Conservation (phyloP, 1,140 invertebrate genomes). For the Micrasema minimum region DNA sequence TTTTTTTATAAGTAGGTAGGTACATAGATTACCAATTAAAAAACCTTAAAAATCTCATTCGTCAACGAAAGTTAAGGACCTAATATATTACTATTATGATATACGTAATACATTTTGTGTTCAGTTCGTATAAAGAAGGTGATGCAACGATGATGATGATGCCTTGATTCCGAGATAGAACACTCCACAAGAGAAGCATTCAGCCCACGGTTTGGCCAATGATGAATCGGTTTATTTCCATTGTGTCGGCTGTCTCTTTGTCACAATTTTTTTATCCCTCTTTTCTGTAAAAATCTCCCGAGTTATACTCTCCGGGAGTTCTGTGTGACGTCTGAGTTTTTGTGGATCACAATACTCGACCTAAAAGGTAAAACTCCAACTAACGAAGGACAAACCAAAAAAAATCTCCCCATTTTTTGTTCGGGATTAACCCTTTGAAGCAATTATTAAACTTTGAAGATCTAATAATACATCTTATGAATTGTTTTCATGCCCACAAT, state of each 20-base stretch:
- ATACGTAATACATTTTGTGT: too few species aligned
- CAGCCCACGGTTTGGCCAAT: conserved; percentile 37
- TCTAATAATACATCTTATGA: conserved; percentile 5
- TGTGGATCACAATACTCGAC: conserved; percentile 6
- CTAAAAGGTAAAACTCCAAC: conserved; percentile 5
- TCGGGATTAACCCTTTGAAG: background rate
- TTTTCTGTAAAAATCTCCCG: conserved; percentile 29
- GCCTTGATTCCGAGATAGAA: too few species aligned
- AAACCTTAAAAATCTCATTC: too few species aligned
- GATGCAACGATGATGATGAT: too few species aligned
- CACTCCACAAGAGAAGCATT: background rate
- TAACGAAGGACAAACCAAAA: conserved; percentile 2
- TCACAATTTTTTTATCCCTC: conserved; percentile 41
- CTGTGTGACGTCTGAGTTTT: conserved; percentile 23
- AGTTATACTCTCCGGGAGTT: conserved; percentile 23
- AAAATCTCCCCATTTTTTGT: background rate
- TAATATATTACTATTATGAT: too few species aligned
- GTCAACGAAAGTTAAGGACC: too few species aligned
- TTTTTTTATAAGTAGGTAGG: too few species aligned
- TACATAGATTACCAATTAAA: too few species aligned
- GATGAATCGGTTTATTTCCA: conserved; percentile 46
- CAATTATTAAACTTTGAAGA: conserved; percentile 12
- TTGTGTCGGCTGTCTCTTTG: conserved; percentile 48
- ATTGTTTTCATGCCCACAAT: conserved; percentile 7
- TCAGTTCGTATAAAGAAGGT: too few species aligned